Evolutionary conservation across 2,797 vertebrate species (phyloP).

Genomic region (Nasua narica): DNA sequence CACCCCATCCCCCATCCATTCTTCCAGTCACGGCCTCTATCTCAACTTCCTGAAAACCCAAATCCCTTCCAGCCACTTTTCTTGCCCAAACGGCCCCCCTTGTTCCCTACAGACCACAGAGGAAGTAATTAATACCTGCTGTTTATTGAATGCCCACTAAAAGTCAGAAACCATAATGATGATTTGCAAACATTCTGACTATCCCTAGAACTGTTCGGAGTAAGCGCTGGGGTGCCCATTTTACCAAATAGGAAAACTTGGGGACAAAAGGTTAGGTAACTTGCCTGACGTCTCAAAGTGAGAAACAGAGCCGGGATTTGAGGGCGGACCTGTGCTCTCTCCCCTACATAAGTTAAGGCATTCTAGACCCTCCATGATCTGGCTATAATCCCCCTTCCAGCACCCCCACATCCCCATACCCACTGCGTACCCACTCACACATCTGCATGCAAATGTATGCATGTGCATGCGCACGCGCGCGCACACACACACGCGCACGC

Average conservation of each 20-base stretch:
- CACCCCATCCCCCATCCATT: not conserved
- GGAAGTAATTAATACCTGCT: not conserved
- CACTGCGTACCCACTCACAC: not conserved
- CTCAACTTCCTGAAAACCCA: not conserved
- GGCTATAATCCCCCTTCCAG: not conserved
- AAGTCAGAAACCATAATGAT: not conserved
- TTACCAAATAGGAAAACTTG: not conserved
- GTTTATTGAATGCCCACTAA: not conserved
- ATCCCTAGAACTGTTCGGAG: not conserved
- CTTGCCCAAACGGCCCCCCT: not conserved
- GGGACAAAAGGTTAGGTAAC: not conserved
- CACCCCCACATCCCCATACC: not conserved
- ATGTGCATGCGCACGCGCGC: not conserved
- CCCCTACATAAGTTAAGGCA: not conserved
- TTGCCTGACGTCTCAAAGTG: not conserved
- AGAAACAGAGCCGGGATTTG: not conserved
- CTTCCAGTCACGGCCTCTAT: not conserved
- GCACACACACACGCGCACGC: not conserved
- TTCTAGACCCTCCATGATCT: not conserved
- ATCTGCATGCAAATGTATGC: no score
- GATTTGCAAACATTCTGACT: not conserved
- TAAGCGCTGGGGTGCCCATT: not conserved
- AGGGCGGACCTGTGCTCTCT: not conserved
- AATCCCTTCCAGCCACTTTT: not conserved
- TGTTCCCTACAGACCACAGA: not conserved